These are phyloP conservation scores for Syncerus caffer DNA, from an alignment of 2,797 vertebrate genomes.

Conservation along the genomic window DNA sequence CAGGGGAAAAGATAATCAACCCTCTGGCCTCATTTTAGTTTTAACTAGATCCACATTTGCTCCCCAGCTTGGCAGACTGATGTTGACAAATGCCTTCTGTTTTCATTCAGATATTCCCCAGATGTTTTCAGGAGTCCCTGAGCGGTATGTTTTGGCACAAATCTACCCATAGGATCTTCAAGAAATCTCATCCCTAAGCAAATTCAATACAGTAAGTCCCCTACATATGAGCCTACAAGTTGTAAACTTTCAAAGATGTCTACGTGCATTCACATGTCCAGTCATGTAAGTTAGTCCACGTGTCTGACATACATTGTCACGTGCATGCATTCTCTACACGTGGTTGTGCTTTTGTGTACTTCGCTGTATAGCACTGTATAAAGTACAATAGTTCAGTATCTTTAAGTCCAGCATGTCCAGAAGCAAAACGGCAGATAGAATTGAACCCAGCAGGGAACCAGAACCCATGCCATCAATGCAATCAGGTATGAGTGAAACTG, in stretches of 20 bases:
- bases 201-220: background rate
- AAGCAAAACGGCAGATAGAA: background rate
- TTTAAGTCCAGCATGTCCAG: background rate
- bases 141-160: background rate
- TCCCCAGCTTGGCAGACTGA: background rate
- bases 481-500: background rate
- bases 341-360: background rate
- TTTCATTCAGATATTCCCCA: slow-evolving; percentile 1
- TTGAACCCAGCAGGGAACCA: background rate
- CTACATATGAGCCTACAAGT: background rate
- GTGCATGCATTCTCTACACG: background rate
- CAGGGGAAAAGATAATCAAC: background rate
- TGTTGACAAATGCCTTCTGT: slow-evolving; percentile 10
- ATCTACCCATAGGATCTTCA: background rate
- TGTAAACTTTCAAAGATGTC: background rate
- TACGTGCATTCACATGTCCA: background rate
- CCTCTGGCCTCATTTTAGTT: background rate
- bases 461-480: background rate
- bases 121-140: background rate
- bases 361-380: background rate
- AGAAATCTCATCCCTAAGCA: background rate
- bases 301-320: background rate
- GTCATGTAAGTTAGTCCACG: background rate
- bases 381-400: background rate
- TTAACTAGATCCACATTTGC: slow-evolving; percentile 20